Conservation (phyloP, 2,113 vertebrate species). For the Penelope pileata region DNA sequence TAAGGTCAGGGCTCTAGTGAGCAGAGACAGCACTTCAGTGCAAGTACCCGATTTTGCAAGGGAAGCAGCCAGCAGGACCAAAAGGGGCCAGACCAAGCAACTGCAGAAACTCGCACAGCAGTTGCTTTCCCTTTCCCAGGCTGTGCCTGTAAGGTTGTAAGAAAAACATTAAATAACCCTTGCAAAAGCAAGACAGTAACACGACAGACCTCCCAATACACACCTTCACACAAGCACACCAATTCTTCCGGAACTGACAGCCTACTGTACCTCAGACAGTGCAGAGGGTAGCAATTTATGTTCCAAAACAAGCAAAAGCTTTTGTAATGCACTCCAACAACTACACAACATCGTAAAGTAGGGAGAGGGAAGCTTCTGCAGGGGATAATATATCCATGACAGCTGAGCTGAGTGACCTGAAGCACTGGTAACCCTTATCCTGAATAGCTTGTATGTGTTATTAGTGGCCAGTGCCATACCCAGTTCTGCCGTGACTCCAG, state of each 20-base stretch:
- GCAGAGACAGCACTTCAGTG: not conserved
- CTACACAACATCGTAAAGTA: not conserved
- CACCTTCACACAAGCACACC: not conserved
- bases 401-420: not conserved
- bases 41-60: not conserved
- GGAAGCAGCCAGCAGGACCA: not conserved
- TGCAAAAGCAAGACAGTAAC: constrained; percentile 15
- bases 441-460: not conserved
- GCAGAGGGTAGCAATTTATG: not conserved
- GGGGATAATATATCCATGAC: not conserved
- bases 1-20: not conserved
- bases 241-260: not conserved
- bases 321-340: not conserved
- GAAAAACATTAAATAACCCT: not conserved
- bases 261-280: not conserved
- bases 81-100: constrained; percentile 6
- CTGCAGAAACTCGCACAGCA: constrained; percentile 19
- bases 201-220: not conserved
- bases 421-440: not conserved
- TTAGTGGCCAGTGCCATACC: not conserved
- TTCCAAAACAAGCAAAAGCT: not conserved
- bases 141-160: not conserved
- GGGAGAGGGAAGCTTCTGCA: not conserved
- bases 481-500: not conserved
- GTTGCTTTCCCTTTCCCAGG: not conserved